Evolutionary conservation across 2,797 vertebrate species (phyloP).

Genomic region (Thunnus albacares): DNA sequence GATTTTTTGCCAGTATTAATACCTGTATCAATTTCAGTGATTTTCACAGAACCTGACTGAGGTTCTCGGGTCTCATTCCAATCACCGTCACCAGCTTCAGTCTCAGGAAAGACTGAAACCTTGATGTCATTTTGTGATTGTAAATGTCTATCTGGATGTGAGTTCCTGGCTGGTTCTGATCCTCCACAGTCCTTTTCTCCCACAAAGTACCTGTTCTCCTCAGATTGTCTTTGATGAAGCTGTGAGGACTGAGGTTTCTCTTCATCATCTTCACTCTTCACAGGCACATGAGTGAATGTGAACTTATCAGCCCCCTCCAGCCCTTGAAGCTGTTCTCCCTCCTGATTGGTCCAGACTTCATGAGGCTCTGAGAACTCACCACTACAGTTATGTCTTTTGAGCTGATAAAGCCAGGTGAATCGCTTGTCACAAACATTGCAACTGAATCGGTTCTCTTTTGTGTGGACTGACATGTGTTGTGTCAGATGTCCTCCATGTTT

Average conservation of each 20-base stretch:
- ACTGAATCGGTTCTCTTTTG: conserved; percentile 27
- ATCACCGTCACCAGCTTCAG: conserved; percentile 17
- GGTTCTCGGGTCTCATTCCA: conserved; percentile 12
- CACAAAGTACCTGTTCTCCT: not conserved
- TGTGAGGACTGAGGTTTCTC: conserved; percentile 22
- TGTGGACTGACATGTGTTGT: conserved; percentile 44
- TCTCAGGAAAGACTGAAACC: not conserved
- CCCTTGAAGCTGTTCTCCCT: conserved; percentile 1
- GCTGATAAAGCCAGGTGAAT: conserved; percentile 37
- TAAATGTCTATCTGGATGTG: not conserved
- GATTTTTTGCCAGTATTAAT: not conserved
- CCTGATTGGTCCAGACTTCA: not conserved
- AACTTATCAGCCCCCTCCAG: not conserved
- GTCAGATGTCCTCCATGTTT: conserved; percentile 40
- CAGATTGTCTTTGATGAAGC: not conserved
- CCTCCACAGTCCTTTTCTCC: conserved; percentile 16
- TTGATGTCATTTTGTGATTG: not conserved
- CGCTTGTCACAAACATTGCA: not conserved
- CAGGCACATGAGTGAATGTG: not conserved
- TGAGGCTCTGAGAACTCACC: not conserved
- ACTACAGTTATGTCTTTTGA: conserved; percentile 34
- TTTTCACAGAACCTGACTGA: not conserved
- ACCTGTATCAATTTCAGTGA: not conserved
- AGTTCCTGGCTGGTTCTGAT: conserved; percentile 8
- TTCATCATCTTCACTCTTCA: conserved; percentile 10